These are phyloP conservation scores for Euproctis similis DNA, from an alignment of 2,888 invertebrate species.

Conservation along the genomic window DNA sequence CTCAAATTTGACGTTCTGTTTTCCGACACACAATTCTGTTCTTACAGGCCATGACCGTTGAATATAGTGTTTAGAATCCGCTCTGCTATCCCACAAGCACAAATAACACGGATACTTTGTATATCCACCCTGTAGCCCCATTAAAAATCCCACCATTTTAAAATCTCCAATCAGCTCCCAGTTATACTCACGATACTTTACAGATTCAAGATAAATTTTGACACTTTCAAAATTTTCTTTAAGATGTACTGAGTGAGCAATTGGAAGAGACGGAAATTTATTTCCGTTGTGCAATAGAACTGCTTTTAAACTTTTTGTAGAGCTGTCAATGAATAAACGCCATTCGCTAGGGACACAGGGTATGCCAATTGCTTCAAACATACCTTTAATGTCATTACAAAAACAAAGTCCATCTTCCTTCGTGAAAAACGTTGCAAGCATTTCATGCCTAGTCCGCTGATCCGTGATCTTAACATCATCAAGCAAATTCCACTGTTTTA, in stretches of 20 bases:
- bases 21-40: neutral
- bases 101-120: constrained; percentile 4
- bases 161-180: constrained; percentile 2
- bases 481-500: constrained; percentile 1
- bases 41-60: constrained; percentile 1
- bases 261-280: constrained; percentile 15
- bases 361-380: constrained; percentile 19
- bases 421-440: constrained; percentile 1
- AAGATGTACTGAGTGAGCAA: constrained; percentile 12
- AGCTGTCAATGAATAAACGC: constrained; percentile 19
- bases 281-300: constrained; percentile 14
- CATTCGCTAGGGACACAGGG: constrained; percentile 13
- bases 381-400: constrained; percentile 7
- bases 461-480: constrained; percentile 1
- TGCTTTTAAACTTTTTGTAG: constrained; percentile 20
- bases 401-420: constrained; percentile 4
- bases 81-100: constrained; percentile 11
- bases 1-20: constrained; percentile 8
- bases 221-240: constrained; percentile 15
- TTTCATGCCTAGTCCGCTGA: neutral
- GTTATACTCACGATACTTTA: constrained; percentile 1
- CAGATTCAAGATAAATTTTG: neutral
- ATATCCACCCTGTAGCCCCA: constrained; percentile 3
- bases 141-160: constrained; percentile 1
- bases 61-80: constrained; percentile 1